These are phyloP conservation scores for Diabrotica undecimpunctata DNA, from an alignment of 1,140 invertebrate species.

Conservation along the genomic window DNA sequence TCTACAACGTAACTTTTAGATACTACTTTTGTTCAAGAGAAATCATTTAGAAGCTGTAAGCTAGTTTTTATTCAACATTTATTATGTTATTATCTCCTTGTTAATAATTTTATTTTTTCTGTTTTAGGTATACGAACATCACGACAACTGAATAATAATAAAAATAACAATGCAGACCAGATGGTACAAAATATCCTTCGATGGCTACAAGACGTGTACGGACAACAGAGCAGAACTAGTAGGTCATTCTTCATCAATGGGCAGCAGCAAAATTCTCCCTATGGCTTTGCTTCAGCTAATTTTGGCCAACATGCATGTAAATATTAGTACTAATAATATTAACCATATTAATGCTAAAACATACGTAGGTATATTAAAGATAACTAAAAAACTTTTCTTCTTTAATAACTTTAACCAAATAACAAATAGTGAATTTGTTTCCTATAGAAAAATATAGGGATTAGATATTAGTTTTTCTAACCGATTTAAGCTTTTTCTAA, in stretches of 20 bases:
- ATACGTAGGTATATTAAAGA: too few species aligned
- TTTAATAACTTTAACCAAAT: neutral
- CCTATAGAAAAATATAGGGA: too few species aligned
- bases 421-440: neutral
- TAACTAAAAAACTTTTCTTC: too few species aligned
- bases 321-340: constrained; percentile 12
- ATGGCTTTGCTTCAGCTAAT: constrained; percentile 5
- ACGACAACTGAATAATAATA: neutral
- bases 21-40: too few species aligned
- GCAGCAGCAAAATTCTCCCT: neutral
- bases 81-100: too few species aligned
- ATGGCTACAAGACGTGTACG: constrained; percentile 67
- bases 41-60: too few species aligned
- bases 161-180: constrained; percentile 54
- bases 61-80: too few species aligned
- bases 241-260: constrained; percentile 28
- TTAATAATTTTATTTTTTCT: too few species aligned
- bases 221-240: constrained; percentile 65
- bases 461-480: too few species aligned
- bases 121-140: neutral
- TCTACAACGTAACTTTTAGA: too few species aligned
- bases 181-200: constrained; percentile 69
- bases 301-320: constrained; percentile 13
- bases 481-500: too few species aligned
- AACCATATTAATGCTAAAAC: neutral